These are phyloP conservation scores for Actinia equina DNA, from an alignment of 64 coral and sea anemone genomes.

Conservation along the genomic window DNA sequence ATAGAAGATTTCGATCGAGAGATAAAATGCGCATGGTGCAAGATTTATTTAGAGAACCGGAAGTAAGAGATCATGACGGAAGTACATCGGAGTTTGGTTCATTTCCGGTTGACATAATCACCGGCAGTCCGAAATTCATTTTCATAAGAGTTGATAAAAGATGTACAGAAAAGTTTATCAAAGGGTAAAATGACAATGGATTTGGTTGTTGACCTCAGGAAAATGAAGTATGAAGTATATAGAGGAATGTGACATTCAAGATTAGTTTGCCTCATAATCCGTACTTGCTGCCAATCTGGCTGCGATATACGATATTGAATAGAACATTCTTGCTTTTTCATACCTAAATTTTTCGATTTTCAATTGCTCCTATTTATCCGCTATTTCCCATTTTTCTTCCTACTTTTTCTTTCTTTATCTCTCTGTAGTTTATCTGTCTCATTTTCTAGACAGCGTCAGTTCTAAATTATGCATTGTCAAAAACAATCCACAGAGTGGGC, in stretches of 20 bases:
- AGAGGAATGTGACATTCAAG: neutral
- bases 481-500: neutral
- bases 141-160: neutral
- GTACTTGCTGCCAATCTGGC: neutral
- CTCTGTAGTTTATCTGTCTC: neutral
- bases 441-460: neutral
- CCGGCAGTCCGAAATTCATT: neutral
- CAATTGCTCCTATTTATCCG: neutral
- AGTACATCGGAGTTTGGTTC: neutral
- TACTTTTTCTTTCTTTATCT: neutral
- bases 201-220: slow-evolving; percentile 1
- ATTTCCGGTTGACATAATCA: neutral
- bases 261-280: neutral
- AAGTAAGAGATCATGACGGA: neutral
- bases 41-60: neutral
- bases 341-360: neutral
- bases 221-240: neutral
- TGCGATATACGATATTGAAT: neutral
- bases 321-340: neutral
- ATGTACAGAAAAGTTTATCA: neutral
- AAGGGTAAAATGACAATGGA: neutral
- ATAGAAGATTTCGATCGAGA: neutral
- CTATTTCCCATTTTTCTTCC: neutral
- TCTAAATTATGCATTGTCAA: neutral
- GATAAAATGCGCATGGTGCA: neutral